Base-by-base conservation (phyloP, 92 coral and sea anemone species). In the Umimayanthus chanpuru region DNA sequence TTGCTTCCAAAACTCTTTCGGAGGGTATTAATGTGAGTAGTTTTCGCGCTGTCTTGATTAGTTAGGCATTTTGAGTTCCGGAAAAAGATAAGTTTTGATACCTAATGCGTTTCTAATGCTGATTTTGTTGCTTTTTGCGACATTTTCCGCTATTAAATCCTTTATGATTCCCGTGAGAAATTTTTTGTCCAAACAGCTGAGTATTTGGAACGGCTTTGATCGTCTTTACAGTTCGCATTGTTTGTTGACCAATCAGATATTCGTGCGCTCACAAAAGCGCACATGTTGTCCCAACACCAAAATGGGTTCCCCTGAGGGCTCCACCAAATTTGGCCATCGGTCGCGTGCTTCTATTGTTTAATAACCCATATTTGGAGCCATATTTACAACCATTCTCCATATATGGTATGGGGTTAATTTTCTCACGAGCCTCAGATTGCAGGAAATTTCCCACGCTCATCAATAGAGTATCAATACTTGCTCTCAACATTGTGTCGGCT, bases 391-490 rank as follows among this genome's bases (percentile, higher is more conserved):
- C 85, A 87, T 53, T 85, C 43, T 61, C 99, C 98, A 82, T 91
- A 97, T 97, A 95, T 92, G 99, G 99, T 86, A 85, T 88, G 92
- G 96, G 87, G 95, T 92, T 92, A 90, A 90, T 93, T 93, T 97
- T 97, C 98, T 96, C 98, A 95, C 98, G 98, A 82, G 91, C 97
- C 94, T 96, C 94, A 82, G 93, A 95, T 92, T 93, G 97, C 96
- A 93, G 88, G 91, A 91, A 93, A 92, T 81, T 97, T 97, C 99
- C 99, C 99, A 97, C 99, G 99, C 93, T 95, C 94, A 92, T 93
- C 92, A 85, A 88, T 58, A 85, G 85, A 74, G 85, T 85, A 85
- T 87, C 89, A 76, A 84, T 79, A 91, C 88, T 90, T 82, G 85
- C 85, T 76, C 88, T 86, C 88, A 88, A 94, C 92, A 90, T 90